phyloP scores from a whole-genome alignment of 2,888 invertebrate genomes.

The Philereme transversata region DNA sequence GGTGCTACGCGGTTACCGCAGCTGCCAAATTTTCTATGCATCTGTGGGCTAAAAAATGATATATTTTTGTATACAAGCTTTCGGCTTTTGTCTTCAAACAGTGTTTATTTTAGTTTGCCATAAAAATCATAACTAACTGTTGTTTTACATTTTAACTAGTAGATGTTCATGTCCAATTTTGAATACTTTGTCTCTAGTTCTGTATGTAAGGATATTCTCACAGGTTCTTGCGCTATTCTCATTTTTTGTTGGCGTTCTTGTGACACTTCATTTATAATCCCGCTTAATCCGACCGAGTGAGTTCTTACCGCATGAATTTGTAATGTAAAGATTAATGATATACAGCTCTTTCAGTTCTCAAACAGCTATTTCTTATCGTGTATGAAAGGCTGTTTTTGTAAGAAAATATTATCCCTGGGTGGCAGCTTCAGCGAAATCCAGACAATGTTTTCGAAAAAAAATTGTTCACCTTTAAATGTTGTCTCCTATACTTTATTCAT shows the following conservation, averaged over 20 bases:
- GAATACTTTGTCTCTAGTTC: too few species aligned
- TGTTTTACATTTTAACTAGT: too few species aligned
- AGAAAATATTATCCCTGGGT: conserved; percentile 18
- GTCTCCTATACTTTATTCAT: too few species aligned
- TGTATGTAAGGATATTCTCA: not conserved
- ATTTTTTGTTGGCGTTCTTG: conserved; percentile 70
- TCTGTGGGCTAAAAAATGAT: too few species aligned
- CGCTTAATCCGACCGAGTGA: conserved; percentile 80
- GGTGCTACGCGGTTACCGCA: too few species aligned
- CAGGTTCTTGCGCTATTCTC: conserved; percentile 14
- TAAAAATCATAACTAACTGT: too few species aligned
- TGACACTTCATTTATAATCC: conserved; percentile 83
- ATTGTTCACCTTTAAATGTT: too few species aligned
- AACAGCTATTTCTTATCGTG: conserved; percentile 62
- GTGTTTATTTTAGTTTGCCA: too few species aligned
- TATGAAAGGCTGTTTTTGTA: conserved; percentile 47
- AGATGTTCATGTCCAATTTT: too few species aligned
- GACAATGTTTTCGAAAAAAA: not conserved
- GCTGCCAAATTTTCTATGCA: too few species aligned
- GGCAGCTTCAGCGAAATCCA: conserved; percentile 16
- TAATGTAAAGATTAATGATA: conserved; percentile 81
- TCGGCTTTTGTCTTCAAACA: too few species aligned
- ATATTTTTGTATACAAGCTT: too few species aligned
- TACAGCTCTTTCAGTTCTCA: conserved; percentile 55
- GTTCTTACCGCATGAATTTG: conserved; percentile 81